A percentile compares a stretch with the other conserved stretches of the same genome.
These are phyloP conservation scores for Propithecus deckenii DNA, from an alignment of 2,797 vertebrate species.

Conservation along the genomic window DNA sequence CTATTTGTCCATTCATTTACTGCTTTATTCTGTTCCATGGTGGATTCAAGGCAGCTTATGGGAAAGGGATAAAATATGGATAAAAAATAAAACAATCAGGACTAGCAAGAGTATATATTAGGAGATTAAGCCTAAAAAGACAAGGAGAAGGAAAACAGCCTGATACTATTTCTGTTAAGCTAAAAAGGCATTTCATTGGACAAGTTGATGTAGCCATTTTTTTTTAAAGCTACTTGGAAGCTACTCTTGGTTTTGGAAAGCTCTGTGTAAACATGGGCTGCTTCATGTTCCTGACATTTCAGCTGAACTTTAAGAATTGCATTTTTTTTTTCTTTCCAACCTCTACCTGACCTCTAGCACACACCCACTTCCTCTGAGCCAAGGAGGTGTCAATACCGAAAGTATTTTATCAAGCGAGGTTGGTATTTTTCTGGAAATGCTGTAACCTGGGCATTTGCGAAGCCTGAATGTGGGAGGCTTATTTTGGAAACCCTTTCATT, in stretches of 20 bases:
- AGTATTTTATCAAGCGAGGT: conserved; percentile 83
- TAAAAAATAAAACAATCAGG: conserved; percentile 10
- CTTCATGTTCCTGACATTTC: conserved; percentile 30
- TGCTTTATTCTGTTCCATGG: neutral
- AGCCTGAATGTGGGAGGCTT: conserved; percentile 81
- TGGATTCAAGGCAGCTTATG: neutral
- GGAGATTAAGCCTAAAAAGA: neutral
- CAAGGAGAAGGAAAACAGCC: neutral
- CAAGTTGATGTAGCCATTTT: conserved; percentile 19
- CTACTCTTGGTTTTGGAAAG: conserved; percentile 35
- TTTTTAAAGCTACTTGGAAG: conserved; percentile 47
- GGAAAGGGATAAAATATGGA: conserved; percentile 22
- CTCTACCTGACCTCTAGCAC: conserved; percentile 78
- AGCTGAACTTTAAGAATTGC: conserved; percentile 26
- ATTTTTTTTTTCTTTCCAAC: neutral
- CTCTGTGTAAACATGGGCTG: conserved; percentile 56
- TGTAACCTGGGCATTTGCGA: conserved; percentile 75
- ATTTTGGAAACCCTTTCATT: conserved; percentile 81
- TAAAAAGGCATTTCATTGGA: conserved; percentile 31
- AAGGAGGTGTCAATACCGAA: conserved; percentile 69
- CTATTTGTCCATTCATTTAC: neutral
- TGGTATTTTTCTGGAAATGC: conserved; percentile 79
- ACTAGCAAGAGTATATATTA: neutral
- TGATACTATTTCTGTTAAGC: conserved; percentile 47
- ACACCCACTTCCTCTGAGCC: conserved; percentile 50